Evolutionary conservation across 2,797 vertebrate species (phyloP).

Genomic region (Thamnophis elegans): DNA sequence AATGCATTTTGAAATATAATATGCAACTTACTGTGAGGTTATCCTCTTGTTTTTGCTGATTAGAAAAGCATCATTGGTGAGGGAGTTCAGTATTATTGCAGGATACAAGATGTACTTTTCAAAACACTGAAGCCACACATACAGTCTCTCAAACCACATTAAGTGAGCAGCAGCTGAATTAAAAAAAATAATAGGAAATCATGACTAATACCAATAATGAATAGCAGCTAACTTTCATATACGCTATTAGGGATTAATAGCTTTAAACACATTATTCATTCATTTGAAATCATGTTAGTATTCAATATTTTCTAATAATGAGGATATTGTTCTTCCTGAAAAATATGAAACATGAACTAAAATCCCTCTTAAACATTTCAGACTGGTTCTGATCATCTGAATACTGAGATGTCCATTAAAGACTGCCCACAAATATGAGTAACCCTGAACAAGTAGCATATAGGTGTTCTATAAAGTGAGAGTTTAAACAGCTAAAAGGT

Average conservation of each 20-base stretch:
- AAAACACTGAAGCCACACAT: slow-evolving; percentile 92
- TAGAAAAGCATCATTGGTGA: slow-evolving; percentile 91
- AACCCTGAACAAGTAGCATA: neutral
- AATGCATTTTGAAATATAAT: slow-evolving; percentile 24
- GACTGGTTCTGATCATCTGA: neutral
- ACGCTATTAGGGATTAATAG: slow-evolving; percentile 17
- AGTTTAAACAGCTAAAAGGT: neutral
- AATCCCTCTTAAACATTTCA: neutral
- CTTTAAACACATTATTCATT: neutral
- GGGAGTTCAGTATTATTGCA: slow-evolving; percentile 90
- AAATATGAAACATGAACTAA: neutral
- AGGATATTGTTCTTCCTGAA: neutral
- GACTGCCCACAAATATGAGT: neutral
- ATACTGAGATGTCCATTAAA: neutral
- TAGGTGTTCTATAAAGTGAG: neutral
- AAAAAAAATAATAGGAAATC: slow-evolving; percentile 44
- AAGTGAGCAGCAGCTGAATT: slow-evolving; percentile 88
- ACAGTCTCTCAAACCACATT: slow-evolving; percentile 98
- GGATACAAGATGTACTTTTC: slow-evolving; percentile 97
- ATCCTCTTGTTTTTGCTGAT: slow-evolving; percentile 91
- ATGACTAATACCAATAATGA: neutral
- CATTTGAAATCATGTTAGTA: neutral
- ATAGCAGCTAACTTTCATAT: neutral
- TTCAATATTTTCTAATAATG: neutral
- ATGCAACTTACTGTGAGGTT: slow-evolving; percentile 90